These are phyloP conservation scores for Hippopotamyrus pictus DNA, from an alignment of 2,797 vertebrate genomes.

Conservation along the genomic window DNA sequence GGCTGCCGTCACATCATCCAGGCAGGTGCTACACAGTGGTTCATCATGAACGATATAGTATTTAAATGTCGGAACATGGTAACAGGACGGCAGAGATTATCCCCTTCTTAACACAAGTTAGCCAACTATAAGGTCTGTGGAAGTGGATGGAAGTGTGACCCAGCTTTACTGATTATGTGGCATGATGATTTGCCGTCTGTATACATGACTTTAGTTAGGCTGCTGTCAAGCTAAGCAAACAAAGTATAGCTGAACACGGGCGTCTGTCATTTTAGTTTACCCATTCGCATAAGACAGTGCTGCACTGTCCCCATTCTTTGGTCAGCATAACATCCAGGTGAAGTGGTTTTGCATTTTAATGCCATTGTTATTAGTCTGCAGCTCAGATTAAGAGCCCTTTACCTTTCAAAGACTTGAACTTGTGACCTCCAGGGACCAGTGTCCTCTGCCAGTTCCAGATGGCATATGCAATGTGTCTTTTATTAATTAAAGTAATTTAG, in stretches of 20 bases:
- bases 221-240: background rate
- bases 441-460: background rate
- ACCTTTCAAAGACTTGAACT: background rate
- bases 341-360: background rate
- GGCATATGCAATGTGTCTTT: background rate
- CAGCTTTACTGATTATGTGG: background rate
- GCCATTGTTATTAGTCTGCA: background rate
- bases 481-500: background rate
- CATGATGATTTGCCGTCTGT: background rate
- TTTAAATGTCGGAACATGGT: background rate
- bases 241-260: background rate
- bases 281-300: background rate
- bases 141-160: background rate
- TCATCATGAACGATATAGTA: background rate
- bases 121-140: background rate
- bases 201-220: background rate
- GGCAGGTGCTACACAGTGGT: background rate
- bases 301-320: background rate
- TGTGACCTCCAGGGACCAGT: background rate
- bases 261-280: background rate
- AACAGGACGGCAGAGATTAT: background rate
- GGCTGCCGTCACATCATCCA: background rate
- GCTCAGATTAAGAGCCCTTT: background rate
- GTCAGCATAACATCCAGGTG: background rate
- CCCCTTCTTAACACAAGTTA: background rate